phyloP scores from a whole-genome alignment of 2,797 vertebrate genomes.

The Sebastes aleutianus region DNA sequence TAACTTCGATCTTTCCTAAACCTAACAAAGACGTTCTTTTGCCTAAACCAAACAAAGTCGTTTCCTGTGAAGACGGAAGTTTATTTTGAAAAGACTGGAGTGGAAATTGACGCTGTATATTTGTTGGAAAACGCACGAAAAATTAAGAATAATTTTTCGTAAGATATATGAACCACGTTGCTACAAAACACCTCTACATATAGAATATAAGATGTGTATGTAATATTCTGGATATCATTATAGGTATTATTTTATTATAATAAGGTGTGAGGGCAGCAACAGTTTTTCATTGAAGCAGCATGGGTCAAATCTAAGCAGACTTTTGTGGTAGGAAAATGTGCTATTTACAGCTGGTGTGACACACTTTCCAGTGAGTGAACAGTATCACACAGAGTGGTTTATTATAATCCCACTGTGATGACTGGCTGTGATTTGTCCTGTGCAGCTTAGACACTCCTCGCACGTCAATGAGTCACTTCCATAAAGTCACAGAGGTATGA shows the following conservation, averaged over 20 bases:
- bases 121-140: too few relatives aligned
- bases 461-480: conserved; percentile 19
- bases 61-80: too few relatives aligned
- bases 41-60: fast-evolving
- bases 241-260: background rate
- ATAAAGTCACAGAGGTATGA: background rate
- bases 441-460: conserved; percentile 36
- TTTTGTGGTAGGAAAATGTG: conserved; percentile 58
- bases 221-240: background rate
- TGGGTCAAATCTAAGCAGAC: conserved; percentile 16
- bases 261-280: background rate
- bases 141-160: fast-evolving
- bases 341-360: conserved; percentile 68
- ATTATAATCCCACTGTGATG: conserved; percentile 63
- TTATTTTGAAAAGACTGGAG: too few relatives aligned
- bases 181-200: background rate
- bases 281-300: background rate
- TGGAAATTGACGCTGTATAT: too few relatives aligned
- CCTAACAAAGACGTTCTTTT: too few relatives aligned
- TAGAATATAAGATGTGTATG: background rate
- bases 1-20: too few relatives aligned
- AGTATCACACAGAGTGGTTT: conserved; percentile 51
- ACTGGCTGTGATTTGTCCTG: conserved; percentile 53
- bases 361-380: conserved; percentile 59
- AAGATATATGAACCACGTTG: too few relatives aligned